These are phyloP conservation scores for Capra hircus DNA, from an alignment of 2,113 vertebrate species.

Conservation along the genomic window DNA sequence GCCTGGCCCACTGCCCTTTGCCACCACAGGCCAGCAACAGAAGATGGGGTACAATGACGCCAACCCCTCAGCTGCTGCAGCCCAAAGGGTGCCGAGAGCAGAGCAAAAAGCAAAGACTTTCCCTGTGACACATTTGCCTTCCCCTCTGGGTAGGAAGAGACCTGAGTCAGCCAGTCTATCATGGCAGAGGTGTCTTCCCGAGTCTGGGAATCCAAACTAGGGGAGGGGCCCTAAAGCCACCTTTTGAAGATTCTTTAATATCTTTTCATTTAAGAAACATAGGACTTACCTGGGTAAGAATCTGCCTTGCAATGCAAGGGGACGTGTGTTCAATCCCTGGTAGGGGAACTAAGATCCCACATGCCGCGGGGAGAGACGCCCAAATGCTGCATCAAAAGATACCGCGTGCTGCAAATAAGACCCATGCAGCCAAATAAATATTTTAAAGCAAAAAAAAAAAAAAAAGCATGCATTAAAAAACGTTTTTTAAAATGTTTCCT, in stretches of 20 bases:
- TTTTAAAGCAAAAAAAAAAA: neutral
- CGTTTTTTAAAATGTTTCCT: neutral
- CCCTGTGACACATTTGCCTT: fast-evolving
- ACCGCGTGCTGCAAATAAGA: neutral
- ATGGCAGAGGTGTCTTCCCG: neutral
- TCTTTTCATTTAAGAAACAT: neutral
- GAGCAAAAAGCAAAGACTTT: neutral
- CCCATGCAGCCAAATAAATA: neutral
- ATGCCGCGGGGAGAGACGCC: fast-evolving
- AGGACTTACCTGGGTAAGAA: neutral
- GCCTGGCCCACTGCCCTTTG: neutral
- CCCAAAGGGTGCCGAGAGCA: too few species aligned
- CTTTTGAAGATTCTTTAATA: neutral
- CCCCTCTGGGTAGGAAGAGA: too few species aligned
- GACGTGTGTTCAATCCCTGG: neutral
- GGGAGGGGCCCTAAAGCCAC: neutral
- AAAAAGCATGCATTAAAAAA: neutral
- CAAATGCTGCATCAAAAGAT: neutral
- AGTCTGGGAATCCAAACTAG: neutral
- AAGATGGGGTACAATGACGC: neutral
- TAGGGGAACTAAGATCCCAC: neutral
- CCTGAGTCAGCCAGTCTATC: neutral
- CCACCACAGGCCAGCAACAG: neutral
- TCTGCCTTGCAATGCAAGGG: neutral
- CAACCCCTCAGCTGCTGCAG: neutral